A percentile compares a stretch with the other conserved stretches of the same genome.
Evolutionary conservation across 2,113 vertebrate species (phyloP).

Genomic region (Mixornis gularis): DNA sequence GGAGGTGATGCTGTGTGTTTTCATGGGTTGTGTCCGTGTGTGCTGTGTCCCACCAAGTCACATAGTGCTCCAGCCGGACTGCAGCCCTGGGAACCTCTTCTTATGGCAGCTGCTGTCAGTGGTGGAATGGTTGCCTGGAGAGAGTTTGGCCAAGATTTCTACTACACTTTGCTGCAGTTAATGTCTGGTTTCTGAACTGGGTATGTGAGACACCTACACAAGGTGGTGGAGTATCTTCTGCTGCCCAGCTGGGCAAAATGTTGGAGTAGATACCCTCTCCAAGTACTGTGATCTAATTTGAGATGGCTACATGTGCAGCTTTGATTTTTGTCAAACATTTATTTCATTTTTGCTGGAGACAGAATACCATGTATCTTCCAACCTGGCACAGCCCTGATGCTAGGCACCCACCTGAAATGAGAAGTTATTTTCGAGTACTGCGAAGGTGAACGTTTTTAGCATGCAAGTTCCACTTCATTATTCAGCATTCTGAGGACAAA

Average conservation of each 20-base stretch:
- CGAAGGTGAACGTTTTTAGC: not conserved
- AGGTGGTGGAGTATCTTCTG: not conserved
- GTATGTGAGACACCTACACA: not conserved
- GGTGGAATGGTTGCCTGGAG: not conserved
- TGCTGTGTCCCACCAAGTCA: not conserved
- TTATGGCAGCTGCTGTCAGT: not conserved
- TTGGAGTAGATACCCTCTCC: not conserved
- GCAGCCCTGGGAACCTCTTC: not conserved
- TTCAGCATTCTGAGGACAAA: slow-evolving; percentile 2
- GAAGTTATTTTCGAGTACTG: not conserved
- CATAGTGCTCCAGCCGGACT: fast-evolving
- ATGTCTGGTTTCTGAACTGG: not conserved
- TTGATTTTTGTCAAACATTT: not conserved
- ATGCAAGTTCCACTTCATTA: not conserved
- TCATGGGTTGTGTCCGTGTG: not conserved
- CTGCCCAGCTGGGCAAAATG: not conserved
- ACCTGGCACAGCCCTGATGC: not conserved
- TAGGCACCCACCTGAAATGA: not conserved
- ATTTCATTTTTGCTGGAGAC: not conserved
- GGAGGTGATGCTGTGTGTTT: not conserved
- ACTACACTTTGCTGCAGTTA: not conserved
- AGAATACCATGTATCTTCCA: not conserved
- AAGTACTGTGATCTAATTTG: not conserved
- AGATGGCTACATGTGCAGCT: not conserved
- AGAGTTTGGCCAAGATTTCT: not conserved